A percentile compares a stretch with the other conserved stretches of the same genome.
These are phyloP conservation scores for Astreopora myriophthalma DNA, from an alignment of 64 coral and sea anemone genomes.

Conservation along the genomic window DNA sequence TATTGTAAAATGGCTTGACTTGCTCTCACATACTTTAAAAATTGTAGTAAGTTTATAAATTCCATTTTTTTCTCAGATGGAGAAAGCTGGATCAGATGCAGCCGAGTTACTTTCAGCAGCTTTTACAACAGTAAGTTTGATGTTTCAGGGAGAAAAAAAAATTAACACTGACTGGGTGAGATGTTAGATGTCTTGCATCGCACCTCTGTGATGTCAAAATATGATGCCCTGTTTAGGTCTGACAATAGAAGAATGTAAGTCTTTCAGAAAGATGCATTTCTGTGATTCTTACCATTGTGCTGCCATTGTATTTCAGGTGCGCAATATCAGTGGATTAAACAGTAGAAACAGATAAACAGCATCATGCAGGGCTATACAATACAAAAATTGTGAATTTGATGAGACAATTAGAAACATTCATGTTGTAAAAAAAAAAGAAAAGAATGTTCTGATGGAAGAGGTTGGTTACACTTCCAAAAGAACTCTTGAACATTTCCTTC, in stretches of 20 bases:
- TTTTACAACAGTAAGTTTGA: constrained; percentile 71
- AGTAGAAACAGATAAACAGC: constrained; percentile 64
- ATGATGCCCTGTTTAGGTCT: too few species aligned
- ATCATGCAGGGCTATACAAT: background rate
- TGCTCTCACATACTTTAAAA: background rate
- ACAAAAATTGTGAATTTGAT: background rate
- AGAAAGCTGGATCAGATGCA: constrained; percentile 79
- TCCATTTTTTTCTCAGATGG: constrained; percentile 44
- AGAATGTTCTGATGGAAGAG: too few species aligned
- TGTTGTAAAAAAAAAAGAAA: too few species aligned
- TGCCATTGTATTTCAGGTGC: constrained; percentile 58
- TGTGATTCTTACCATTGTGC: background rate
- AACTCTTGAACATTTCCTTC: too few species aligned
- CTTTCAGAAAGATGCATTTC: background rate
- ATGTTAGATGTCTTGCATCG: too few species aligned
- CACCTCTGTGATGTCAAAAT: too few species aligned
- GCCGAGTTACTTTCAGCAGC: constrained; percentile 74
- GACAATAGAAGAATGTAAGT: too few species aligned
- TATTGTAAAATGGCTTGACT: too few species aligned
- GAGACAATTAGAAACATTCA: background rate
- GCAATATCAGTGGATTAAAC: constrained; percentile 90
- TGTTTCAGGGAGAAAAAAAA: background rate
- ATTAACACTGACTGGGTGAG: too few species aligned
- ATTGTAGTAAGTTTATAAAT: background rate
- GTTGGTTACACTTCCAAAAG: too few species aligned